These are phyloP conservation scores for Cliona cf. orientalis DNA, from an alignment of 37 sponge, comb jelly and placozoan genomes.

Conservation along the genomic window DNA sequence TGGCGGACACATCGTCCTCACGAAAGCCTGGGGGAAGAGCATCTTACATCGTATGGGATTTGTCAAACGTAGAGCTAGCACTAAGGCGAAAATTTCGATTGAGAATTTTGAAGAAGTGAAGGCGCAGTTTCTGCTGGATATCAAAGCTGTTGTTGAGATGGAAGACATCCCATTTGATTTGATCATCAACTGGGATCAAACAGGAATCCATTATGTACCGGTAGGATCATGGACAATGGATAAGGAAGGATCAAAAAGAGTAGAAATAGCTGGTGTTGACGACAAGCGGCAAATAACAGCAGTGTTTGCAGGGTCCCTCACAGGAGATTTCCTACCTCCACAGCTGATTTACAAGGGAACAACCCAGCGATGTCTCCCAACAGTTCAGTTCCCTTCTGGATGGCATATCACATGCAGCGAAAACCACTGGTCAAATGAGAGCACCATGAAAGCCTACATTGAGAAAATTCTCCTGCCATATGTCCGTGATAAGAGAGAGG, in stretches of 20 bases:
- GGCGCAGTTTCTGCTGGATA: constrained; percentile 56
- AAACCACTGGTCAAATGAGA: constrained; percentile 34
- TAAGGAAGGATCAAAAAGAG: constrained; percentile 36
- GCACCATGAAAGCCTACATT: constrained; percentile 30
- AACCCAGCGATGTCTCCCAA: constrained; percentile 25
- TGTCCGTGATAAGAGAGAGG: not conserved
- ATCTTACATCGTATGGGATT: constrained; percentile 60
- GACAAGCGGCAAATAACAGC: constrained; percentile 54
- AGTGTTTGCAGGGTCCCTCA: constrained; percentile 15
- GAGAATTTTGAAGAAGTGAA: constrained; percentile 53
- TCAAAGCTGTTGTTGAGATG: constrained; percentile 22
- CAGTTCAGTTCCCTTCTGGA: constrained; percentile 15
- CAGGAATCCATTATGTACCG: constrained; percentile 18
- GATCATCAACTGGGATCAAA: constrained; percentile 24
- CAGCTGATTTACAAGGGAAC: constrained; percentile 48
- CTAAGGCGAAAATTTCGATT: constrained; percentile 51
- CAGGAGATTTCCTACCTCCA: constrained; percentile 32
- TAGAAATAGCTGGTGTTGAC: constrained; percentile 37
- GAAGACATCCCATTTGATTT: not conserved
- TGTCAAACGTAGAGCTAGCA: constrained; percentile 56
- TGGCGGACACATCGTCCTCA: constrained; percentile 34
- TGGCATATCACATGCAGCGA: constrained; percentile 42
- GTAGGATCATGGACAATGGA: constrained; percentile 43
- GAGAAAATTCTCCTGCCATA: not conserved
- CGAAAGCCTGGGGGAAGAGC: constrained; percentile 56